Evolutionary conservation across 1,140 invertebrate species (phyloP).

Genomic region (Brachionus koreanus): DNA sequence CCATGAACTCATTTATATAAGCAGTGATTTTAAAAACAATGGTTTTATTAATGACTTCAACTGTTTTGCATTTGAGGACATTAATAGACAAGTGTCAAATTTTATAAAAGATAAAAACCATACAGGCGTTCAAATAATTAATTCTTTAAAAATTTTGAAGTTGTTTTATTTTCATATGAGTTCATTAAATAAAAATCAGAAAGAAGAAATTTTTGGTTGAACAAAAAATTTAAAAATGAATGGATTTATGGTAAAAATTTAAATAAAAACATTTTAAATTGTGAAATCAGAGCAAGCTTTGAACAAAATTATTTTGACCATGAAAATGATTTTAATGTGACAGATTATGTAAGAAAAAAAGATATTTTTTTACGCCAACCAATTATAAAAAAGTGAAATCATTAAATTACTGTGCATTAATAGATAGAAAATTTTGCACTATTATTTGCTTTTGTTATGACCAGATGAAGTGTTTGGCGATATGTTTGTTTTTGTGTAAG

Average conservation of each 20-base stretch:
- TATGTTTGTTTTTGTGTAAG: background rate
- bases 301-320: background rate
- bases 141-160: background rate
- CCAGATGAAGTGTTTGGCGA: background rate
- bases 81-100: background rate
- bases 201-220: background rate
- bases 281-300: background rate
- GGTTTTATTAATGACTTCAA: background rate
- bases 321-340: background rate
- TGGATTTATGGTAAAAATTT: background rate
- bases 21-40: background rate
- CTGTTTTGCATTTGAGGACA: slow-evolving; percentile 3
- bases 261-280: background rate
- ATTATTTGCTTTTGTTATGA: background rate
- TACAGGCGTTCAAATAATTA: background rate
- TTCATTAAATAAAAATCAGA: background rate
- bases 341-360: background rate
- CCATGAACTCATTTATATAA: background rate
- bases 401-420: background rate
- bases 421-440: background rate
- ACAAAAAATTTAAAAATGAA: background rate
- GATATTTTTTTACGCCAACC: background rate
- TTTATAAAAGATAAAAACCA: background rate
- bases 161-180: background rate
- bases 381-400: background rate